phyloP scores from a whole-genome alignment of 64 coral and sea anemone genomes.

The Pachyseris speciosa region DNA sequence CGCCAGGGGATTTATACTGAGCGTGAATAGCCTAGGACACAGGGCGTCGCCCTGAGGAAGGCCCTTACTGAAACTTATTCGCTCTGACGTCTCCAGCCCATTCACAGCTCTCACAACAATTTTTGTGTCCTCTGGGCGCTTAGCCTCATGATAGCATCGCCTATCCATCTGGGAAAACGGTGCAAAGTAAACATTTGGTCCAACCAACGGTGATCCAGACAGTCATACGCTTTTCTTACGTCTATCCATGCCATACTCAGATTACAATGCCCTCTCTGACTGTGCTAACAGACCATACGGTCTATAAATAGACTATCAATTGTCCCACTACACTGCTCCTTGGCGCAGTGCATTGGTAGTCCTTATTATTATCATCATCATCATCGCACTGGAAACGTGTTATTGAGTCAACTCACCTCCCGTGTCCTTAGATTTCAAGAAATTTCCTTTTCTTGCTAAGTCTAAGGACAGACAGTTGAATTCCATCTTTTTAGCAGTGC shows the following conservation, averaged over 20 bases:
- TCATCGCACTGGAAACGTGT: too few species aligned
- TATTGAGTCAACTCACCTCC: too few species aligned
- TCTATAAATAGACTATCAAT: too few species aligned
- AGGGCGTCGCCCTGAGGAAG: not conserved
- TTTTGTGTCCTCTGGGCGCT: constrained; percentile 30
- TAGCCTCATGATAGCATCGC: not conserved
- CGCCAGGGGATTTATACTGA: not conserved
- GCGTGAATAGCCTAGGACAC: not conserved
- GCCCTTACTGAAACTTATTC: not conserved
- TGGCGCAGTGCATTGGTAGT: too few species aligned
- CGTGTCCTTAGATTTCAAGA: too few species aligned
- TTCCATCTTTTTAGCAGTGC: too few species aligned
- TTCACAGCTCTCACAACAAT: constrained; percentile 7
- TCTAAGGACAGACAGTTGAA: too few species aligned
- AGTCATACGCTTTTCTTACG: constrained; percentile 1
- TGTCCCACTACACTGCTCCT: too few species aligned
- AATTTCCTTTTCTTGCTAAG: too few species aligned
- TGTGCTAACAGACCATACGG: too few species aligned
- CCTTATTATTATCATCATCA: too few species aligned
- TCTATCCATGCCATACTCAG: not conserved
- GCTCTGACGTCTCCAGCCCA: not conserved
- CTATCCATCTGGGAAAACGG: constrained; percentile 6
- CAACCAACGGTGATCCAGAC: constrained; percentile 3
- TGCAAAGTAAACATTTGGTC: constrained; percentile 7
- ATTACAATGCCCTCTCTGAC: too few species aligned